Base-by-base conservation (phyloP, 2,113 vertebrate species). In the Cottus gobio region DNA sequence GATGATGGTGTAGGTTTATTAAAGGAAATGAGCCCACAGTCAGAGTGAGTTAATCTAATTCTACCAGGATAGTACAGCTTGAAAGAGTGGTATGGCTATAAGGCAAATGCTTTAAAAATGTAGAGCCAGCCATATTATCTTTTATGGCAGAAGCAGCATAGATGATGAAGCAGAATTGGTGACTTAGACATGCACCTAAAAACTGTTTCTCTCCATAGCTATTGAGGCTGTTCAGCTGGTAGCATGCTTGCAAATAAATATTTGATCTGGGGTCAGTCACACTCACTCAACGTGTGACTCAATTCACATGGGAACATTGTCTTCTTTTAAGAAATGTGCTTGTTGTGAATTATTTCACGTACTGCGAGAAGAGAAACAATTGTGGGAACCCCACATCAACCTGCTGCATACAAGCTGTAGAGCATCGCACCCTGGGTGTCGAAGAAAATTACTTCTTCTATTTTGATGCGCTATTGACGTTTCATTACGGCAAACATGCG, bases 1-100 rank as follows among this genome's bases (percentile, higher is more conserved):
- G 71, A 89, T 89, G 90, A 92, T 89, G 87, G 84, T 78, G 84
- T 85, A 85, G 84, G 81, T 91, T 91, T 90, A 92, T 89, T 88
- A 91, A 89, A 87, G 75, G 83, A 86, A 90, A 90, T 83, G 82
- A 85, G 76, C 79, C 85, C 46, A 52, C 42, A 70, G 79, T 71
- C 46, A 68, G 74, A 61, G 71, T 31, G 80, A 85, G 80, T 71
- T 75, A 54, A 83, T 87, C 71, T 81, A 77, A 88, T 87, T 89
- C 52, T 60, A 83, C 62, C 63, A 63, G 78, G 56, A 74, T 26
- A 46, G 75, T 71, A 18, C 20, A 28, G 81, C 34, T 76, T 61
- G 82, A 71, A 85, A 85, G 77, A 87, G 46, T 71, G 65, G 5
- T 70, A 42, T 42, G 30, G 20, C 68, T 79, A 79, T 85, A 54